A percentile compares a stretch with the other conserved stretches of the same genome.
phyloP scores from a whole-genome alignment of 2,888 invertebrate genomes.

The Tineola bisselliella region DNA sequence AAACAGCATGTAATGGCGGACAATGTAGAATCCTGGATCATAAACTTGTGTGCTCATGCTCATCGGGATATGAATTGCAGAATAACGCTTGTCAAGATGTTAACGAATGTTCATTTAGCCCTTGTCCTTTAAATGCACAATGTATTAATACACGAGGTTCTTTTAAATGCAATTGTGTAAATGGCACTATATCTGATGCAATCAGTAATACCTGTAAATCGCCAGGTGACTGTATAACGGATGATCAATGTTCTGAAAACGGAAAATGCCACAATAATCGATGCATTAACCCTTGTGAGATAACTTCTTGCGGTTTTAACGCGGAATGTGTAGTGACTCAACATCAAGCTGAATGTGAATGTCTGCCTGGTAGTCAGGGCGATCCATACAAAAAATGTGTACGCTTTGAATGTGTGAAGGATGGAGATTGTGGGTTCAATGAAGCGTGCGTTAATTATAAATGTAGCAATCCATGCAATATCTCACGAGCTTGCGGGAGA shows the following conservation, averaged over 20 bases:
- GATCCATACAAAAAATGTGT: constrained; percentile 78
- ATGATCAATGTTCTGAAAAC: constrained; percentile 80
- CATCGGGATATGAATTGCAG: constrained; percentile 74
- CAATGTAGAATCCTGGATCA: constrained; percentile 79
- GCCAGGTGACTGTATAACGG: constrained; percentile 84
- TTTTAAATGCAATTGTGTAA: constrained; percentile 79
- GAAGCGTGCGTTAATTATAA: constrained; percentile 82
- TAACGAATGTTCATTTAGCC: constrained; percentile 80
- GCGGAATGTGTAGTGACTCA: constrained; percentile 77
- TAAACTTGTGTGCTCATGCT: constrained; percentile 77
- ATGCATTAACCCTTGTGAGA: constrained; percentile 82
- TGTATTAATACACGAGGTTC: constrained; percentile 84
- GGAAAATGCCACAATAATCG: constrained; percentile 79
- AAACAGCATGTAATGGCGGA: constrained; percentile 82
- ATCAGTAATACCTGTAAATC: constrained; percentile 76
- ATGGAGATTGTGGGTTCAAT: constrained; percentile 76
- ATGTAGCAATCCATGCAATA: constrained; percentile 83
- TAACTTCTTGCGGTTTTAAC: constrained; percentile 74
- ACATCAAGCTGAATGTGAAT: constrained; percentile 79
- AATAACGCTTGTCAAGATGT: constrained; percentile 80
- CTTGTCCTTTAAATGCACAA: constrained; percentile 81
- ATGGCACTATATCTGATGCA: constrained; percentile 83
- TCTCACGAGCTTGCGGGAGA: constrained; percentile 84
- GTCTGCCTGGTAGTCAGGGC: constrained; percentile 78
- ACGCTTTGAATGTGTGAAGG: constrained; percentile 80